A percentile compares a stretch with the other conserved stretches of the same genome.
Evolutionary conservation across 1,140 invertebrate genomes (phyloP).

Genomic region (Lasioglossum albipes): DNA sequence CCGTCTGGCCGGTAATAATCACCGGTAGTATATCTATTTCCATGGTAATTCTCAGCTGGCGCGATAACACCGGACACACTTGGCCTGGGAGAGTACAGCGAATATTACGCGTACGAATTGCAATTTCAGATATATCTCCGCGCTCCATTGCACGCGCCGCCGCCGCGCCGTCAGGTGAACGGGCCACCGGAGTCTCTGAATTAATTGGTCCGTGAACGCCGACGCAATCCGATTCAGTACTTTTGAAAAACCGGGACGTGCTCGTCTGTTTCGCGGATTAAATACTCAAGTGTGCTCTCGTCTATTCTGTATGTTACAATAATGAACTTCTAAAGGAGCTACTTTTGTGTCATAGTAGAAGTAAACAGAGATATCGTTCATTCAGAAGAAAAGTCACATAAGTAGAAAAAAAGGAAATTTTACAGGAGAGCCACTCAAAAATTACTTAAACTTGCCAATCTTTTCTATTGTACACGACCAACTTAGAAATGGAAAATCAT

Average conservation of each 20-base stretch:
- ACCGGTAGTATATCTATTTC: slow-evolving; percentile 18
- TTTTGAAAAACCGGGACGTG: background rate
- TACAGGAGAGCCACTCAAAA: too few relatives aligned
- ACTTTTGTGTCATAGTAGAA: too few relatives aligned
- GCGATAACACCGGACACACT: slow-evolving; percentile 8
- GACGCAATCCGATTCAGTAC: background rate
- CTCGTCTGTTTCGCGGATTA: background rate
- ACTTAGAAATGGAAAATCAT: too few relatives aligned
- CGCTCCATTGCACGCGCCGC: slow-evolving; percentile 9
- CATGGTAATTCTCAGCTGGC: slow-evolving; percentile 18
- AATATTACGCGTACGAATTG: slow-evolving; percentile 12
- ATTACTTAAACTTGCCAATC: too few relatives aligned
- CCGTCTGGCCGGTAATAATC: slow-evolving; percentile 32
- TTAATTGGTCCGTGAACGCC: slow-evolving; percentile 40
- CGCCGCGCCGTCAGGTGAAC: slow-evolving; percentile 23
- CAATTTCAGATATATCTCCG: background rate
- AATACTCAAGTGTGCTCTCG: too few relatives aligned
- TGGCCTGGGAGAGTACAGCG: background rate
- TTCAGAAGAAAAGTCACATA: too few relatives aligned
- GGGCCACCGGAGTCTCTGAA: slow-evolving; percentile 1
- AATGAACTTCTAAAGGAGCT: too few relatives aligned
- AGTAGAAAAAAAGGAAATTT: too few relatives aligned
- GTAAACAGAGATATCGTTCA: too few relatives aligned
- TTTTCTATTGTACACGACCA: too few relatives aligned
- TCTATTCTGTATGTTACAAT: too few relatives aligned